These are phyloP conservation scores for Falcaria lacertinaria DNA, from an alignment of 2,888 invertebrate species.

Conservation along the genomic window DNA sequence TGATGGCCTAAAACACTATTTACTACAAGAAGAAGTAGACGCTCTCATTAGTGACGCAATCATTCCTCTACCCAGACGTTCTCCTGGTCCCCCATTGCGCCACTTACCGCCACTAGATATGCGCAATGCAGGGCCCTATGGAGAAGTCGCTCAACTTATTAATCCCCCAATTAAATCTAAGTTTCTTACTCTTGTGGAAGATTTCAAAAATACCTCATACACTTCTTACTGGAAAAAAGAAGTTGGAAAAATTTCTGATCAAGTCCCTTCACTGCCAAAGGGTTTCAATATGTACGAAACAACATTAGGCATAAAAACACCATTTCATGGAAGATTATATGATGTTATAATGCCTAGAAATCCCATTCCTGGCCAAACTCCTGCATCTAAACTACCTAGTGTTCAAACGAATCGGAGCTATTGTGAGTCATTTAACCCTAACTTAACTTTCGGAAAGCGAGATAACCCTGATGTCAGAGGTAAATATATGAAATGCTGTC, in stretches of 20 bases:
- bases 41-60: constrained; percentile 35
- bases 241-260: constrained; percentile 27
- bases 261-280: constrained; percentile 26
- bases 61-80: constrained; percentile 18
- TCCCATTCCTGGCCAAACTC: constrained; percentile 21
- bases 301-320: constrained; percentile 26
- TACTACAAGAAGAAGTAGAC: constrained; percentile 38
- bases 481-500: constrained; percentile 37
- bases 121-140: constrained; percentile 25
- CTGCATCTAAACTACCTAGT: constrained; percentile 17
- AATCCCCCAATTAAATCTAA: constrained; percentile 34
- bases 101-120: constrained; percentile 18
- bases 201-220: constrained; percentile 30
- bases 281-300: constrained; percentile 21
- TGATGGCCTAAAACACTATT: constrained; percentile 24
- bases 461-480: constrained; percentile 48
- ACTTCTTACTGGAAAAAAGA: constrained; percentile 36
- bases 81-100: constrained; percentile 18
- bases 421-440: constrained; percentile 42
- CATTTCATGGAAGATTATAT: constrained; percentile 21
- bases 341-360: constrained; percentile 32
- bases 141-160: constrained; percentile 21
- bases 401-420: constrained; percentile 32
- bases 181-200: constrained; percentile 30
- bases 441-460: constrained; percentile 44